A percentile compares a stretch with the other conserved stretches of the same genome.
Conservation (phyloP, 1,140 invertebrate species). For the Mycetomoellerius zeteki region DNA sequence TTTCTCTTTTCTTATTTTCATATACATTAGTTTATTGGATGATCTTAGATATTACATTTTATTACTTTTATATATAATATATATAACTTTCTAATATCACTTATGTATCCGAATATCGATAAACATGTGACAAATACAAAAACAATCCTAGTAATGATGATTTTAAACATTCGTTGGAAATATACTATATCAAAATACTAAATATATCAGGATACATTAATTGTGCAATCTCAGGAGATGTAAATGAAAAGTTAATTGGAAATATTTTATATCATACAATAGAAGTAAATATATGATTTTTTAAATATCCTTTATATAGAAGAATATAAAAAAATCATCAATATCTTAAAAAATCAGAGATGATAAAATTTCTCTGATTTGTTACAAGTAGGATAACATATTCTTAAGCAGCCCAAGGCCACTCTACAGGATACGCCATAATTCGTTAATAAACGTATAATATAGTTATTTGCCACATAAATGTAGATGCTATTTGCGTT, state of each 20-base stretch:
- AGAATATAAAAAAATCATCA: conserved; percentile 50
- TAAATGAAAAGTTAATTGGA: conserved; percentile 45
- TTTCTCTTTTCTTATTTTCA: conserved; percentile 65
- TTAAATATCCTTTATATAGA: conserved; percentile 46
- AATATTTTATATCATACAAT: conserved; percentile 44
- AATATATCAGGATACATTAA: conserved; percentile 52
- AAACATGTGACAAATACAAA: conserved; percentile 62
- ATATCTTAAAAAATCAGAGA: conserved; percentile 52
- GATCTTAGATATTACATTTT: conserved; percentile 64
- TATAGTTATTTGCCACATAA: conserved; percentile 45
- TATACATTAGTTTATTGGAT: conserved; percentile 64
- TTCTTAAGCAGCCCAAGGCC: conserved; percentile 45
- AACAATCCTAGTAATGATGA: conserved; percentile 39
- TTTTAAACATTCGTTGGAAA: conserved; percentile 50
- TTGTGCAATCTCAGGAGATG: conserved; percentile 48
- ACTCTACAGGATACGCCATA: conserved; percentile 42
- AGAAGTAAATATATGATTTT: conserved; percentile 40
- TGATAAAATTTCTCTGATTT: conserved; percentile 40
- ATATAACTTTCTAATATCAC: conserved; percentile 70
- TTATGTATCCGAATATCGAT: conserved; percentile 67
- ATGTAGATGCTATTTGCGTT: conserved; percentile 51
- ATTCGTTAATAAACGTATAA: conserved; percentile 52
- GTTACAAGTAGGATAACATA: conserved; percentile 32
- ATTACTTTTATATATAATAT: conserved; percentile 45
- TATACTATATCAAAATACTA: conserved; percentile 58